phyloP scores from a whole-genome alignment of 2,888 invertebrate species.

The Mythimna ferrago region DNA sequence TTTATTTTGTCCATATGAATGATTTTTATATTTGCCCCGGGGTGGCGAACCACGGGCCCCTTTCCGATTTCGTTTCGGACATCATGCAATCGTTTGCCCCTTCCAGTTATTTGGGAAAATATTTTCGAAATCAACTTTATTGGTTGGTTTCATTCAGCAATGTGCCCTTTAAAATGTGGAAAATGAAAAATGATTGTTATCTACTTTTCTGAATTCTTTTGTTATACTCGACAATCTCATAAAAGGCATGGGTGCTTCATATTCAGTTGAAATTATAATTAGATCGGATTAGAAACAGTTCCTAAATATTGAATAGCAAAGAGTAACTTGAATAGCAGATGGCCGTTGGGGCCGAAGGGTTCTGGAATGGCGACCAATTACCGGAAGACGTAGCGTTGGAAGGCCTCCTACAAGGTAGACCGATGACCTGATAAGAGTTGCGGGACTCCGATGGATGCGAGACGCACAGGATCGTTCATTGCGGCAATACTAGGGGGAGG shows the following conservation, averaged over 20 bases:
- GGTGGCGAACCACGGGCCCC: slow-evolving; percentile 78
- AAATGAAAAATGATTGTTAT: not conserved
- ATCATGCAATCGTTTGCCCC: slow-evolving; percentile 78
- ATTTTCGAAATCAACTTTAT: slow-evolving; percentile 72
- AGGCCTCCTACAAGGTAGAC: too few species aligned
- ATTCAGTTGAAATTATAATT: not conserved
- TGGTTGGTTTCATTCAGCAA: slow-evolving; percentile 72
- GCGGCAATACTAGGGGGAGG: too few species aligned
- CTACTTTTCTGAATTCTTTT: not conserved
- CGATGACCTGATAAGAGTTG: too few species aligned
- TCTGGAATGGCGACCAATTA: too few species aligned
- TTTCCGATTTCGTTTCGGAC: slow-evolving; percentile 85
- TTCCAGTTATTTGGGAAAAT: slow-evolving; percentile 71
- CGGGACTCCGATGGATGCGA: too few species aligned
- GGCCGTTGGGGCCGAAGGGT: too few species aligned
- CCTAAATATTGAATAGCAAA: too few species aligned
- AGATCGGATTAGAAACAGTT: not conserved
- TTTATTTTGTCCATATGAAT: slow-evolving; percentile 90
- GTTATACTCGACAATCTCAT: not conserved
- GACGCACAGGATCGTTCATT: too few species aligned
- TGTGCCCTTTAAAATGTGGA: slow-evolving; percentile 60
- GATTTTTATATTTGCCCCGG: slow-evolving; percentile 89
- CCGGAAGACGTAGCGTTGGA: too few species aligned
- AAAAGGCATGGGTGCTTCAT: not conserved
- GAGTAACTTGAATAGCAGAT: too few species aligned